Conservation (phyloP, 2,888 invertebrate species). For the Drosophila nr. medialis region DNA sequence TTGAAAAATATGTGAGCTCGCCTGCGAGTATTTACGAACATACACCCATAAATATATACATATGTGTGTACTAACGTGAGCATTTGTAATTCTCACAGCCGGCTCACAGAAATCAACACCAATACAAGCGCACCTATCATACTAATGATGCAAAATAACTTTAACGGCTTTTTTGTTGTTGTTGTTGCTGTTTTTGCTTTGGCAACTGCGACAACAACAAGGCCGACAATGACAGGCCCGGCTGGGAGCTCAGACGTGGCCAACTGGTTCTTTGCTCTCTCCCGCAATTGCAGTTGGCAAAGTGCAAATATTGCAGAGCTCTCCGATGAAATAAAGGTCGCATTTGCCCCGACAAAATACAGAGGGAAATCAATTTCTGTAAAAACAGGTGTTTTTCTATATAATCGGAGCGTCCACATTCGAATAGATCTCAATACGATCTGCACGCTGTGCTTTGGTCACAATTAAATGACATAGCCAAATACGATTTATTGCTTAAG, state of each 20-base stretch:
- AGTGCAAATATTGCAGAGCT: conserved; percentile 64
- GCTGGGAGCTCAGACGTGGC: conserved; percentile 37
- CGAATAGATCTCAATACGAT: conserved; percentile 22
- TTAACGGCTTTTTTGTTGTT: conserved; percentile 74
- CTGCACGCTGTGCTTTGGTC: conserved; percentile 4
- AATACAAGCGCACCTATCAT: conserved; percentile 69
- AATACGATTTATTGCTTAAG: conserved; percentile 66
- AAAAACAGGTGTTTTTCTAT: conserved; percentile 69
- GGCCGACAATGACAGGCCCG: conserved; percentile 52
- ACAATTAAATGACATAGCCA: conserved; percentile 50
- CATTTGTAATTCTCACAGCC: conserved; percentile 75
- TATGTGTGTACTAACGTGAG: conserved; percentile 38
- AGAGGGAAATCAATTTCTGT: conserved; percentile 34
- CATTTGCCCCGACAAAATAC: conserved; percentile 34
- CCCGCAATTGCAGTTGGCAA: conserved; percentile 60
- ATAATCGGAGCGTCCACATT: conserved; percentile 7
- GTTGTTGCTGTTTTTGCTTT: conserved; percentile 33
- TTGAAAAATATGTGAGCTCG: conserved; percentile 63
- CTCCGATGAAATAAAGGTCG: conserved; percentile 72
- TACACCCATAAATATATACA: neutral
- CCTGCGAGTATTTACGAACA: conserved; percentile 21
- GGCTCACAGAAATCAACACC: conserved; percentile 72
- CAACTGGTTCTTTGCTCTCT: conserved; percentile 75
- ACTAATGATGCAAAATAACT: conserved; percentile 83
- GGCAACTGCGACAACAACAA: conserved; percentile 36